These are phyloP conservation scores for Lasioglossum morio DNA, from an alignment of 2,888 invertebrate species.

Conservation along the genomic window DNA sequence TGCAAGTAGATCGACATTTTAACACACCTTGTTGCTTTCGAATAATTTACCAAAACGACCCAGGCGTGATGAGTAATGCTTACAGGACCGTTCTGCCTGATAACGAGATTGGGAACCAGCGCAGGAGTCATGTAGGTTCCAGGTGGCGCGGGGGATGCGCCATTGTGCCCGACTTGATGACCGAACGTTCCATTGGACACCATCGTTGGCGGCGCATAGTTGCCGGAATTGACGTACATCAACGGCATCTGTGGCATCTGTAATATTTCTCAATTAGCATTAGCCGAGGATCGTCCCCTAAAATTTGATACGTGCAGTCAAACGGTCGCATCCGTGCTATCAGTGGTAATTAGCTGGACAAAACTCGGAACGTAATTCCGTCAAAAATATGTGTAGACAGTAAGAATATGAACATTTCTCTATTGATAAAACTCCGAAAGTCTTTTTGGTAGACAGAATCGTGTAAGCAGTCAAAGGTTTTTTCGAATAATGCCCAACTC, in stretches of 20 bases:
- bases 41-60: background rate
- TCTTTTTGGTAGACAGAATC: background rate
- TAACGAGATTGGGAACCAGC: slow-evolving; percentile 81
- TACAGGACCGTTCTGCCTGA: slow-evolving; percentile 83
- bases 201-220: slow-evolving; percentile 79
- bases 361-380: no score
- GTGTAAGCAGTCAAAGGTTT: background rate
- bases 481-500: background rate
- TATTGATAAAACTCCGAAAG: no score
- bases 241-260: slow-evolving; percentile 81
- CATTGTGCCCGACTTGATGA: slow-evolving; percentile 79
- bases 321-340: no score
- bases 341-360: no score
- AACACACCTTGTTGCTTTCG: background rate
- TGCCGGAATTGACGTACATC: slow-evolving; percentile 83
- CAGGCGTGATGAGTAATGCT: slow-evolving; percentile 33
- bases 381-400: no score
- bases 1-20: slow-evolving; percentile 36
- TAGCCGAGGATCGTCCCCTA: background rate
- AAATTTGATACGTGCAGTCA: background rate
- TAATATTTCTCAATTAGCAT: background rate
- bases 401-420: no score
- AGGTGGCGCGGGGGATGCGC: slow-evolving; percentile 79
- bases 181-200: slow-evolving; percentile 79
- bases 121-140: slow-evolving; percentile 80